Conservation (phyloP, 2,888 invertebrate species). For the Crocallis elinguaria region DNA sequence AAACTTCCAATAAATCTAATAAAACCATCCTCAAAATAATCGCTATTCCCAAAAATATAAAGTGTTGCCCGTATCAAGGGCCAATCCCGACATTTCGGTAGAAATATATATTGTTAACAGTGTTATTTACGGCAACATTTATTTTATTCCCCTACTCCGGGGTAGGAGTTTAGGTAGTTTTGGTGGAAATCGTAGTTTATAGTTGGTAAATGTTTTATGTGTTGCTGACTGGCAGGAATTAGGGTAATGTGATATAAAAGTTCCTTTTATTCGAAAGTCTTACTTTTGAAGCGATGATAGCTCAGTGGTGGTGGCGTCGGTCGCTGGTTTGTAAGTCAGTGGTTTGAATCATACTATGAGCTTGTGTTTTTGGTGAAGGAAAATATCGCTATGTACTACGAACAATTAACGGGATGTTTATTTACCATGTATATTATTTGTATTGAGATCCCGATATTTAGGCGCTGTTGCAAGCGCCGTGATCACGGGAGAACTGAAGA, state of each 20-base stretch:
- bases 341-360: too few species aligned
- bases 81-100: slow-evolving; percentile 57
- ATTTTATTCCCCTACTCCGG: slow-evolving; percentile 62
- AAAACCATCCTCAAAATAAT: slow-evolving; percentile 35
- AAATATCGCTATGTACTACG: too few species aligned
- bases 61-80: slow-evolving; percentile 65
- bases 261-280: background rate
- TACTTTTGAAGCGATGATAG: too few species aligned
- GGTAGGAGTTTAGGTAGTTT: slow-evolving; percentile 44
- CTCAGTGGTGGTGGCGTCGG: too few species aligned
- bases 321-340: too few species aligned
- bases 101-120: slow-evolving; percentile 69
- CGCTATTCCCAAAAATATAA: slow-evolving; percentile 55
- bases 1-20: slow-evolving; percentile 24
- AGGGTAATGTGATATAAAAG: slow-evolving; percentile 35
- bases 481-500: too few species aligned
- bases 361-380: too few species aligned
- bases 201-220: slow-evolving; percentile 42
- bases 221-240: slow-evolving; percentile 35
- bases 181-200: slow-evolving; percentile 44
- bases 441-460: too few species aligned
- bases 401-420: too few species aligned
- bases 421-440: too few species aligned
- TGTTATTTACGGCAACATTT: slow-evolving; percentile 70
- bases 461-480: too few species aligned